These are phyloP conservation scores for Sciaenops ocellatus DNA, from an alignment of 2,797 vertebrate genomes.

Conservation along the genomic window DNA sequence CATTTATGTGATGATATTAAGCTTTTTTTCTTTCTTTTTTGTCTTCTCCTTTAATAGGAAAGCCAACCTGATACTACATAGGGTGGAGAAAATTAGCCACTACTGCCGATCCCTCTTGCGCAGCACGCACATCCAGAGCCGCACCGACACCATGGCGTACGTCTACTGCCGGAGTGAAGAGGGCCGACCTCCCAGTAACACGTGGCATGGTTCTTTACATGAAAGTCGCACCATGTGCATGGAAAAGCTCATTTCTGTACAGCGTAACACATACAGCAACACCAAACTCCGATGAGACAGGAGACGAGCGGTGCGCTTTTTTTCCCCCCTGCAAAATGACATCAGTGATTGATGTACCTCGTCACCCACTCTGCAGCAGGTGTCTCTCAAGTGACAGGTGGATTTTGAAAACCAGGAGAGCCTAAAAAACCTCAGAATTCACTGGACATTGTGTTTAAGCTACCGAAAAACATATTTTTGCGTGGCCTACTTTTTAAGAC, in stretches of 20 bases:
- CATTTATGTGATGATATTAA: not conserved
- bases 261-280: slow-evolving; percentile 96
- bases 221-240: slow-evolving; percentile 93
- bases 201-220: slow-evolving; percentile 92
- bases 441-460: slow-evolving; percentile 68
- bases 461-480: slow-evolving; percentile 66
- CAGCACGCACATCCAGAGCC: slow-evolving; percentile 96
- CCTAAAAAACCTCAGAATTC: slow-evolving; percentile 59
- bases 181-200: slow-evolving; percentile 84
- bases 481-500: slow-evolving; percentile 70
- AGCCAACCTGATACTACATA: slow-evolving; percentile 94
- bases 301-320: slow-evolving; percentile 17
- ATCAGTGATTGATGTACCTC: slow-evolving; percentile 61
- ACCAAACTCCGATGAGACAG: slow-evolving; percentile 95
- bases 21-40: not conserved
- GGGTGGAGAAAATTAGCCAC: slow-evolving; percentile 92
- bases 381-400: slow-evolving; percentile 67
- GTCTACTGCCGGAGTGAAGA: slow-evolving; percentile 93
- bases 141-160: slow-evolving; percentile 95
- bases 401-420: slow-evolving; percentile 67
- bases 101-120: slow-evolving; percentile 91
- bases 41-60: slow-evolving; percentile 84
- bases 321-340: slow-evolving; percentile 56
- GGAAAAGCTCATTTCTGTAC: slow-evolving; percentile 96
- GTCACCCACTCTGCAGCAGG: slow-evolving; percentile 65